These are phyloP conservation scores for Xylota sylvarum DNA, from an alignment of 2,888 invertebrate genomes.

Conservation along the genomic window DNA sequence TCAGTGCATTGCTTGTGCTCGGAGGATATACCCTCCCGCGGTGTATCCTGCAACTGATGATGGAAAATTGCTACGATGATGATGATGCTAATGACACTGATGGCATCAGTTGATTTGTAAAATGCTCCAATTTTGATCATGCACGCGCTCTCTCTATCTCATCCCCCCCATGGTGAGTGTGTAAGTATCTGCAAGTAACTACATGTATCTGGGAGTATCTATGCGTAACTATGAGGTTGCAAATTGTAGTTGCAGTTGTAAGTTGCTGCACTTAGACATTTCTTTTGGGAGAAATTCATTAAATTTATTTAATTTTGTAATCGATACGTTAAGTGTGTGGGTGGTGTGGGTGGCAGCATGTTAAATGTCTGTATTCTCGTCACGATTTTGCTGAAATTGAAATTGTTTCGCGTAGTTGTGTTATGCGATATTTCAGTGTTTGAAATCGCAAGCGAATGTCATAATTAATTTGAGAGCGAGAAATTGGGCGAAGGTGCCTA, in stretches of 20 bases:
- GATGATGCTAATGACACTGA: conserved; percentile 54
- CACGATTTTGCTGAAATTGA: conserved; percentile 67
- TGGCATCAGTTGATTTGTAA: conserved; percentile 57
- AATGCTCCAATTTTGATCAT: conserved; percentile 41
- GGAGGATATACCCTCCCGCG: neutral
- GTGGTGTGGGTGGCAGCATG: conserved; percentile 4
- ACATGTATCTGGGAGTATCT: conserved; percentile 20
- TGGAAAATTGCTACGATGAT: conserved; percentile 44
- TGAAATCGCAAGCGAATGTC: conserved; percentile 68
- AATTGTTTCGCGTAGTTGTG: conserved; percentile 72
- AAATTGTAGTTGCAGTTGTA: conserved; percentile 9
- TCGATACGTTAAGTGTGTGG: conserved; percentile 35
- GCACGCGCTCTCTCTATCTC: neutral
- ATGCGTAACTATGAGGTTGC: neutral
- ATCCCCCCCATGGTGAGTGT: neutral
- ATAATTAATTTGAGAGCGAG: conserved; percentile 64
- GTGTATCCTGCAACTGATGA: conserved; percentile 50
- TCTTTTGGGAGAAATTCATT: conserved; percentile 32
- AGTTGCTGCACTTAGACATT: no score
- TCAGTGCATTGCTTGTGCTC: conserved; percentile 9
- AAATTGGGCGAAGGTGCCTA: conserved; percentile 44
- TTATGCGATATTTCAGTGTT: conserved; percentile 64
- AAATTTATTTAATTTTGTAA: conserved; percentile 55
- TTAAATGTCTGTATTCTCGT: conserved; percentile 29
- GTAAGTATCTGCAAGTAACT: conserved; percentile 14